Conservation (phyloP, 1,140 invertebrate genomes). For the Leucophenga varia region DNA sequence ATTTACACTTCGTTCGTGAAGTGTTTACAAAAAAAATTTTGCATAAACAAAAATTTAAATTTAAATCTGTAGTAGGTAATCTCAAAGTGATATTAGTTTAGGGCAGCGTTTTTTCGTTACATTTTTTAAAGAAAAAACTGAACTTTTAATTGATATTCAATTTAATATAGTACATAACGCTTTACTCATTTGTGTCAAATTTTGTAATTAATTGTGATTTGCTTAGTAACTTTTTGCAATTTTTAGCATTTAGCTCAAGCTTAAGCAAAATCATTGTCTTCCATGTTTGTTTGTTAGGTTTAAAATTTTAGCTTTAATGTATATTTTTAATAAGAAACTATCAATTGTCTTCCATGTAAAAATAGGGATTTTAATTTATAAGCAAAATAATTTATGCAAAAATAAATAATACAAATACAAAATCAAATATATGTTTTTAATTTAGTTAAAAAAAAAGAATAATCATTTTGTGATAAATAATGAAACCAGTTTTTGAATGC, state of each 20-base stretch:
- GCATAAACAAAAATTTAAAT: constrained; percentile 16
- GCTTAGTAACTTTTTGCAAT: constrained; percentile 21
- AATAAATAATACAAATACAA: too few relatives aligned
- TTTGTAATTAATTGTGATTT: constrained; percentile 26
- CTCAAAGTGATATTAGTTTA: constrained; percentile 57
- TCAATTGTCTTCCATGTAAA: constrained; percentile 55
- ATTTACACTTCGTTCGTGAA: constrained; percentile 41
- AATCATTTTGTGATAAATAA: too few relatives aligned
- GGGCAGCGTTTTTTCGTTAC: constrained; percentile 13
- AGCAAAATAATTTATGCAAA: constrained; percentile 8
- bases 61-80: too few relatives aligned
- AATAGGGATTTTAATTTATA: constrained; percentile 25
- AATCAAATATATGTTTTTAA: too few relatives aligned
- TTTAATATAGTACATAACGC: constrained; percentile 12
- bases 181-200: constrained; percentile 31
- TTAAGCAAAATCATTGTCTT: constrained; percentile 47
- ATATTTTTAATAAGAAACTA: constrained; percentile 16
- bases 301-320: constrained; percentile 14
- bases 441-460: too few relatives aligned
- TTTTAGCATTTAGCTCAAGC: constrained; percentile 13
- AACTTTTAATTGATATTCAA: constrained; percentile 22
- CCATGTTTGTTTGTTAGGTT: constrained; percentile 51
- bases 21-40: constrained; percentile 19
- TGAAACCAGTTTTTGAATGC: too few relatives aligned
- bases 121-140: constrained; percentile 1